Conservation (phyloP, 2,113 vertebrate genomes). For the Pardalotus punctatus region DNA sequence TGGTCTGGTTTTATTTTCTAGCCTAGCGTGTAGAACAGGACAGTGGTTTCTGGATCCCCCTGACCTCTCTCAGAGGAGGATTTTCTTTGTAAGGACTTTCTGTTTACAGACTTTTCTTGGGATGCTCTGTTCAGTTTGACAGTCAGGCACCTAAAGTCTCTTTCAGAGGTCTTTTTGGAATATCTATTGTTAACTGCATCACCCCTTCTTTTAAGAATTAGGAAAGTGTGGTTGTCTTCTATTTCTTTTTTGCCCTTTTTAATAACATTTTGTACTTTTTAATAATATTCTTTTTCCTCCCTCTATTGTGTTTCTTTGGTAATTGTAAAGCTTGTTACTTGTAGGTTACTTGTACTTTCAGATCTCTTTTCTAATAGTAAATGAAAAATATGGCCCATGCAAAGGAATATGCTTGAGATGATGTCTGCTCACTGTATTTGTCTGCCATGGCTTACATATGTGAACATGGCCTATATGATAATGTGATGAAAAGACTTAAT, state of each 20-base stretch:
- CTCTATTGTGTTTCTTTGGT: not conserved
- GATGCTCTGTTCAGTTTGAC: not conserved
- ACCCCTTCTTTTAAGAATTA: not conserved
- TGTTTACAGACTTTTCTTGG: not conserved
- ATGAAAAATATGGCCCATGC: not conserved
- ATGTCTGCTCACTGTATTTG: not conserved
- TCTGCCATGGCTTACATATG: not conserved
- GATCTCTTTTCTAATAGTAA: not conserved
- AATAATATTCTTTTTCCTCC: fast-evolving
- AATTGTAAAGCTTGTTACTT: not conserved
- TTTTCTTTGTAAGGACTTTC: not conserved
- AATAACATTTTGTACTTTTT: too few species aligned
- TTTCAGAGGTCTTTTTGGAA: not conserved
- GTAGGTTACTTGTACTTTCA: not conserved
- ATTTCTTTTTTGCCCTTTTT: not conserved
- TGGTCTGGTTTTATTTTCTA: not conserved
- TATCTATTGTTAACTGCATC: not conserved
- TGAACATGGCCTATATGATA: not conserved
- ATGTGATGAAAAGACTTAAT: not conserved
- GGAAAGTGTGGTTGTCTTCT: not conserved
- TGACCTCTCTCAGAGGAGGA: not conserved
- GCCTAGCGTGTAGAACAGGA: not conserved
- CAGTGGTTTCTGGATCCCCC: not conserved
- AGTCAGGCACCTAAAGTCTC: not conserved
- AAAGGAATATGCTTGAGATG: not conserved